Evolutionary conservation across 2,888 invertebrate species (phyloP).

Genomic region (Strigamia crassipes): DNA sequence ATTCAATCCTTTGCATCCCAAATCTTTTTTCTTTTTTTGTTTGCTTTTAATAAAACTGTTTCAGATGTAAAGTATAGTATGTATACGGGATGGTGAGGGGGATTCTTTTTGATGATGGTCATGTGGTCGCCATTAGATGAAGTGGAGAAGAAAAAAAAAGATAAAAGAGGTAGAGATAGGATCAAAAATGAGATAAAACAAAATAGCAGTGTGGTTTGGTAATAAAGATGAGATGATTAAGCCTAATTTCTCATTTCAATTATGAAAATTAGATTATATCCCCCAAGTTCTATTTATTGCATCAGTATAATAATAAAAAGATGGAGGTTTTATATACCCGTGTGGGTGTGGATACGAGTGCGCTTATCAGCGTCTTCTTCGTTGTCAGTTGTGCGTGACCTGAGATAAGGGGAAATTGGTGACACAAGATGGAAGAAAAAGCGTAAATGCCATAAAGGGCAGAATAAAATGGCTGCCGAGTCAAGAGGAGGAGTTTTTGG

Average conservation of each 20-base stretch:
- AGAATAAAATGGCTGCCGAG: slow-evolving; percentile 18
- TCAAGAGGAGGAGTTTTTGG: slow-evolving; percentile 14
- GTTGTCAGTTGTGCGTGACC: slow-evolving; percentile 30
- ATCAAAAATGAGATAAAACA: slow-evolving; percentile 8
- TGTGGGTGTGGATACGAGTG: slow-evolving; percentile 16
- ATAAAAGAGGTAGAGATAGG: not conserved
- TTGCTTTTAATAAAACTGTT: not conserved
- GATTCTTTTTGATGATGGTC: not conserved
- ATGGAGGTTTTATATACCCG: not conserved
- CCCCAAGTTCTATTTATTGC: slow-evolving; percentile 15
- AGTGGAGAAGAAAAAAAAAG: not conserved
- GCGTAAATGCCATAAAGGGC: slow-evolving; percentile 14
- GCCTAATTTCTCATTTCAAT: slow-evolving; percentile 30
- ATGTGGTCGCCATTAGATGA: slow-evolving; percentile 23
- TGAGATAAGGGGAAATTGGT: slow-evolving; percentile 19
- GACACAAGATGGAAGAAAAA: slow-evolving; percentile 12
- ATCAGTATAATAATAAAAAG: slow-evolving; percentile 8
- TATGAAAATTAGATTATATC: slow-evolving; percentile 26
- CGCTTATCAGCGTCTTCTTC: slow-evolving; percentile 20
- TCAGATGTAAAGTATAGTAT: too few species aligned
- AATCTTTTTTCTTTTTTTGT: not conserved
- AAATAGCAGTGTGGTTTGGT: not conserved
- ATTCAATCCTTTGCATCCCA: slow-evolving; percentile 2
- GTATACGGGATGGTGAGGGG: too few species aligned
- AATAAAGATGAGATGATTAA: slow-evolving; percentile 21